A percentile compares a stretch with the other conserved stretches of the same genome.
Evolutionary conservation across 2,888 invertebrate genomes (phyloP).

Genomic region (Helicoverpa assulta): DNA sequence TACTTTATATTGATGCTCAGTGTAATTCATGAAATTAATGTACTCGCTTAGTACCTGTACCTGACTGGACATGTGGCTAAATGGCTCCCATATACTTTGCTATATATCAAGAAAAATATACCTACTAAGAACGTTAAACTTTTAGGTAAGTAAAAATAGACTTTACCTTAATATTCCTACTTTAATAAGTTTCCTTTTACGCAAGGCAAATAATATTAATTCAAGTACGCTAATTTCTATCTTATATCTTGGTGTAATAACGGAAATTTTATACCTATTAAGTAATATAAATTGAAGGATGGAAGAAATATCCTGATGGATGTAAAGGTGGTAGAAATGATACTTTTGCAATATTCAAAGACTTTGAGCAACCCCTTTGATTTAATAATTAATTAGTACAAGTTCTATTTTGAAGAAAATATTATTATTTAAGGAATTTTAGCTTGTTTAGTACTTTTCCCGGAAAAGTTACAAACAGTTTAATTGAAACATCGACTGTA

Average conservation of each 20-base stretch:
- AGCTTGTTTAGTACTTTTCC: not conserved
- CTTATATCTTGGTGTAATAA: not conserved
- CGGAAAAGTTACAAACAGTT: too few relatives aligned
- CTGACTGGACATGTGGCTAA: too few relatives aligned
- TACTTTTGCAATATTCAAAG: constrained; percentile 10
- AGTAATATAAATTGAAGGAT: not conserved
- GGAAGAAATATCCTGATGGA: not conserved
- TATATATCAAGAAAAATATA: too few relatives aligned
- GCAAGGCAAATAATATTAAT: not conserved
- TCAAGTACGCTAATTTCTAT: not conserved
- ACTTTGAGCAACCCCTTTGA: not conserved
- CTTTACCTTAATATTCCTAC: not conserved
- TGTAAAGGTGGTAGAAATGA: not conserved
- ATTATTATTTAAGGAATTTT: not conserved
- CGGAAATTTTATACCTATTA: constrained; percentile 4
- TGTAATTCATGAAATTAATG: too few relatives aligned
- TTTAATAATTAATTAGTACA: constrained; percentile 18
- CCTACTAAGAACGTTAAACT: too few relatives aligned
- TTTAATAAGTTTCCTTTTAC: not conserved
- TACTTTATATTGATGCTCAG: too few relatives aligned
- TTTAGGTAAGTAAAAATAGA: not conserved
- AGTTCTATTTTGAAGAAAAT: constrained; percentile 2
- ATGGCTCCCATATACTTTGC: too few relatives aligned
- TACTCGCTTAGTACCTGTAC: too few relatives aligned
- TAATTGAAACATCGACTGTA: too few relatives aligned